Base-by-base conservation (phyloP, 2,888 invertebrate genomes). In the Norana najaformis region DNA sequence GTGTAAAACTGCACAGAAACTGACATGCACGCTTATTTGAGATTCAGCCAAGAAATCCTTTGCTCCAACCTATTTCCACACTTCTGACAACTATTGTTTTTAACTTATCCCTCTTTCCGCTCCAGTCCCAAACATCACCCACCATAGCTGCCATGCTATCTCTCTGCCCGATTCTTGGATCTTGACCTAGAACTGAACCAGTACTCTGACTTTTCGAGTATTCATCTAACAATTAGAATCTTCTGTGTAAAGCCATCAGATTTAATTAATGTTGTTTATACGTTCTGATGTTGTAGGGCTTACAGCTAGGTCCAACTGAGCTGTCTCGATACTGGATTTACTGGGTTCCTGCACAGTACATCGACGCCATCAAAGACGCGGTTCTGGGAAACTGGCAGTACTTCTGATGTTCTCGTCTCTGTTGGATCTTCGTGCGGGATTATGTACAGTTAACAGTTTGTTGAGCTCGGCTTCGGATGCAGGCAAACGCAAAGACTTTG, bases 261-360 rank as follows among this genome's bases (percentile, higher is more conserved):
- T 47, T 30, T 36, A 34, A 30, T 30, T 36, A 23, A 89, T 30
- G 88, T 90, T 90, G 89, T 5, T 41, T 47, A 23, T 69, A n/a
- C n/a, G 14, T 69, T 69, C 8, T 69, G 69, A 13, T 88, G 30
- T 53, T 93, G 94, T 95, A 97, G 97, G 98, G 97, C 90, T 96
- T 98, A 91, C 98, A 98, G 95, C 95, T 98, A 92, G 98, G 98
- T 34, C 97, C 98, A 18, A 98, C 98, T 89, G 98, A 98, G 95
- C 97, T 97, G 11, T 98, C 98, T 47, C 96, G 97, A 92, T 97
- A 97, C 95, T 98, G 97, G 97, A 96, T 98, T 91, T 98, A 98
- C 95, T 98, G 98, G 98, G 97, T 98, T 88, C 98, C 98, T 20
- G 97, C 97, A 89, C 95, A 95, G 92, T 98, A 97, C 94, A 96